Base-by-base conservation (phyloP, 2,888 invertebrate species). In the Eilema griseolum region DNA sequence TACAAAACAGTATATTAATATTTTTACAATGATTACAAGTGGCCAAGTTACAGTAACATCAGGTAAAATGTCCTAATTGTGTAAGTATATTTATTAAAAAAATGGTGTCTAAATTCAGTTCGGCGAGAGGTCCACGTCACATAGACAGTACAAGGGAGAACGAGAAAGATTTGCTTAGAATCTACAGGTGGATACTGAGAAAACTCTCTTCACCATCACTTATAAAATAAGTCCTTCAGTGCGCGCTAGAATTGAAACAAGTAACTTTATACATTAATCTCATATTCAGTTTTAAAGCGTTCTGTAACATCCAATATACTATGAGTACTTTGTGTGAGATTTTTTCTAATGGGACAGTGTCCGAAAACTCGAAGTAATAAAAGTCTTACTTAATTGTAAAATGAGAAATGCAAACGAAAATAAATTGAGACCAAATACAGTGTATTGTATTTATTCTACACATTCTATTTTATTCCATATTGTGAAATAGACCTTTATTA, bases 241-340 rank as follows among this genome's bases (percentile, higher is more conserved):
- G 94, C 87, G 94, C 94, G 95, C 95, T 95, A 95, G 92, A 95
- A 95, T 91, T 89, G 86, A 93, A 94, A 94, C 84, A 93, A 80
- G 89, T 81, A 80, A 79, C 77, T 79, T 86, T 81, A 76, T 66
- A 83, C 65, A 81, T 72, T 52, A 67, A 69, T 62, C n/a, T 66
- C 66, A 57, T 83, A 83, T 85, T 84, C 84, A 80, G 69, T 69
- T 72, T 46, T 56, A 69, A 67, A 74, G 56, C 72, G 73, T 80
- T 79, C 77, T 71, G 56, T 65, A 59, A 72, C 26, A 72, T 72
- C 79, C 78, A 76, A 69, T 72, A 61, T 70, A 23, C 56, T 61
- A 41, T 57, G 52, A 3, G 11, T 16, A 7, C 23, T 65, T 5
- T 33, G 23, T 33, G 23, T 24, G 1, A 2, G 33, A 23, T 14